Conservation (phyloP, 2,888 invertebrate species). For the Keiferia lycopersicella region DNA sequence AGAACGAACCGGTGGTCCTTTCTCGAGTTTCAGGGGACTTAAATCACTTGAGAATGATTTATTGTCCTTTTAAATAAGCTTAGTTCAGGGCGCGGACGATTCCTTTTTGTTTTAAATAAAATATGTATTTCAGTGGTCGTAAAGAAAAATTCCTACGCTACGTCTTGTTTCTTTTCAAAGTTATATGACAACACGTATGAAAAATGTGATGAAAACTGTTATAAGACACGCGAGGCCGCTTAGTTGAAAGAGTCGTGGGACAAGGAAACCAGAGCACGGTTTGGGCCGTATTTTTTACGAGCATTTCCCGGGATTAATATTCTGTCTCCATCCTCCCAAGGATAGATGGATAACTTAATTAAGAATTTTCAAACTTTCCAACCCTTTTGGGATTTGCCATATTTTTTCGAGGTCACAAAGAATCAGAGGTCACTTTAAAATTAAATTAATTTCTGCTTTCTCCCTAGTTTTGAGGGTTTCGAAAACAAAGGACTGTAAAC, state of each 20-base stretch:
- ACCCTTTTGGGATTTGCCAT: slow-evolving; percentile 27
- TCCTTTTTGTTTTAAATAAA: neutral
- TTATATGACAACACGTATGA: slow-evolving; percentile 13
- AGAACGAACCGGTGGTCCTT: too few species aligned
- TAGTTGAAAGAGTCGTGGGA: slow-evolving; percentile 11
- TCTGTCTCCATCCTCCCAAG: slow-evolving; percentile 26
- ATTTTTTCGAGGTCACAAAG: slow-evolving; percentile 23
- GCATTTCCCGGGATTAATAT: slow-evolving; percentile 27
- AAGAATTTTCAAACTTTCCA: slow-evolving; percentile 30
- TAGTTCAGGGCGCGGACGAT: neutral
- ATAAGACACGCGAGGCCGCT: slow-evolving; percentile 17
- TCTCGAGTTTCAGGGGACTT: neutral
- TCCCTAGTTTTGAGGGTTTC: slow-evolving; percentile 6
- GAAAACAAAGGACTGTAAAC: slow-evolving; percentile 15
- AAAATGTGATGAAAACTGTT: slow-evolving; percentile 11
- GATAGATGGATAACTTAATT: slow-evolving; percentile 31
- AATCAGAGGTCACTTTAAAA: neutral
- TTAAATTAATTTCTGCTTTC: slow-evolving; percentile 19
- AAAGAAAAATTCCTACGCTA: slow-evolving; percentile 10
- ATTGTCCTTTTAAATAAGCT: neutral
- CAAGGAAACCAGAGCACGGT: neutral
- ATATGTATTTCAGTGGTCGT: neutral
- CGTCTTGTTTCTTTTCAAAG: neutral
- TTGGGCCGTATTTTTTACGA: slow-evolving; percentile 24
- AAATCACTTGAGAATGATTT: neutral